Conservation (phyloP, 2,797 vertebrate genomes). For the Thunnus albacares region DNA sequence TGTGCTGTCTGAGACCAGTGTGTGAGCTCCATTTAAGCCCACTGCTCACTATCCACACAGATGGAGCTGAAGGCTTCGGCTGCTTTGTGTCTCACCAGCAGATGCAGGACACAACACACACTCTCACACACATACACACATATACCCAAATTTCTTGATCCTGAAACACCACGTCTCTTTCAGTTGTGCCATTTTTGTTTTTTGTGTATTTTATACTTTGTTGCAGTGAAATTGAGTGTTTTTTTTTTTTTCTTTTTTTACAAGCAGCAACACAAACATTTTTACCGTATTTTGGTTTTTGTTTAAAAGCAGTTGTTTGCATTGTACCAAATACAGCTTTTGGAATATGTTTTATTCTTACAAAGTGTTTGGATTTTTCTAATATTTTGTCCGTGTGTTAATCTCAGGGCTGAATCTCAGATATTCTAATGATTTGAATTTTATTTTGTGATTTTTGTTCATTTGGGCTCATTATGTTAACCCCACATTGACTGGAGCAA, state of each 20-base stretch:
- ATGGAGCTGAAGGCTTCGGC: conserved; percentile 27
- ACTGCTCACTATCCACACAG: conserved; percentile 8
- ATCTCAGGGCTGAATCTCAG: conserved; percentile 86
- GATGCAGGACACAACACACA: conserved; percentile 5
- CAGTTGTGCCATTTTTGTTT: conserved; percentile 63
- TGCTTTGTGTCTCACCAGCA: conserved; percentile 34
- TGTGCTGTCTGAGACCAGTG: conserved; percentile 10
- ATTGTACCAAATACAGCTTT: conserved; percentile 74
- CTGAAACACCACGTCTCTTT: conserved; percentile 18
- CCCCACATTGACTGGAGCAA: conserved; percentile 46
- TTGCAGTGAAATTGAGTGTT: conserved; percentile 16
- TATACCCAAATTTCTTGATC: neutral
- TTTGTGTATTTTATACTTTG: conserved; percentile 21
- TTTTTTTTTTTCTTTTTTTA: conserved; percentile 6
- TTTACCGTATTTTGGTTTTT: conserved; percentile 18
- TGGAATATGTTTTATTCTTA: conserved; percentile 43
- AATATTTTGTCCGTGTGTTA: conserved; percentile 68
- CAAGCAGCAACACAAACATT: conserved; percentile 9
- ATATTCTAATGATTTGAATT: conserved; percentile 61
- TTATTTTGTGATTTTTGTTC: conserved; percentile 27
- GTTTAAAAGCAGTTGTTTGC: conserved; percentile 44
- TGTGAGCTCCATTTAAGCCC: conserved; percentile 2
- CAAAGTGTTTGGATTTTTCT: conserved; percentile 50
- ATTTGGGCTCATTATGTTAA: conserved; percentile 15
- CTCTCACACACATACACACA: conserved; percentile 4